These are phyloP conservation scores for Drosophila nr. medialis DNA, from an alignment of 2,888 invertebrate species.

Conservation along the genomic window DNA sequence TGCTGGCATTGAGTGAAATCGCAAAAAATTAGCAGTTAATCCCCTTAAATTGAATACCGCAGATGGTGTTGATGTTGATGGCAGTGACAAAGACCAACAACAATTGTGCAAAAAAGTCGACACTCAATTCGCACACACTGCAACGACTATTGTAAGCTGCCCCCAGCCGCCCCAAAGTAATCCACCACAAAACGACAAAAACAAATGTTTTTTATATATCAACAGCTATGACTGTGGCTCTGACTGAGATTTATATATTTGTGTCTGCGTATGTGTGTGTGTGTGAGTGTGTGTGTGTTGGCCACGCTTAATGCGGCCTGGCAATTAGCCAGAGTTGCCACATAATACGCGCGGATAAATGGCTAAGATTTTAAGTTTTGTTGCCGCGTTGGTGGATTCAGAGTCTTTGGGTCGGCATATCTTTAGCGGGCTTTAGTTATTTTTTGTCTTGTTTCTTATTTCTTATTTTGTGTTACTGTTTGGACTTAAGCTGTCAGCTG, in stretches of 20 bases:
- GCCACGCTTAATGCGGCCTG: slow-evolving; percentile 73
- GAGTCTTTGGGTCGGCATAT: slow-evolving; percentile 24
- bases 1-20: slow-evolving; percentile 75
- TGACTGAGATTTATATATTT: slow-evolving; percentile 6
- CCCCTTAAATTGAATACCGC: slow-evolving; percentile 84
- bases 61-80: slow-evolving; percentile 75
- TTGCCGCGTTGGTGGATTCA: slow-evolving; percentile 46
- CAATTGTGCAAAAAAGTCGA: slow-evolving; percentile 21
- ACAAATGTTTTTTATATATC: slow-evolving; percentile 26
- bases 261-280: slow-evolving; percentile 27
- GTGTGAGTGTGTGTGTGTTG: slow-evolving; percentile 40
- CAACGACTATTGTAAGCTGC: slow-evolving; percentile 23
- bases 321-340: slow-evolving; percentile 83
- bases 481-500: slow-evolving; percentile 70
- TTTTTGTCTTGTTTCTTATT: slow-evolving; percentile 7
- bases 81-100: slow-evolving; percentile 52
- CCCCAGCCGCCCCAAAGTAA: slow-evolving; percentile 24
- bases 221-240: neutral
- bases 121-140: slow-evolving; percentile 54
- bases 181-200: slow-evolving; percentile 40
- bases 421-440: slow-evolving; percentile 51
- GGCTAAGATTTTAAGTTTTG: slow-evolving; percentile 80
- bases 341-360: slow-evolving; percentile 83
- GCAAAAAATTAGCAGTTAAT: slow-evolving; percentile 83
- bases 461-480: slow-evolving; percentile 47